Percentiles rank a stretch among this genome's conserved stretches.
Conservation (phyloP, 2,113 vertebrate genomes). For the Heterotis niloticus region DNA sequence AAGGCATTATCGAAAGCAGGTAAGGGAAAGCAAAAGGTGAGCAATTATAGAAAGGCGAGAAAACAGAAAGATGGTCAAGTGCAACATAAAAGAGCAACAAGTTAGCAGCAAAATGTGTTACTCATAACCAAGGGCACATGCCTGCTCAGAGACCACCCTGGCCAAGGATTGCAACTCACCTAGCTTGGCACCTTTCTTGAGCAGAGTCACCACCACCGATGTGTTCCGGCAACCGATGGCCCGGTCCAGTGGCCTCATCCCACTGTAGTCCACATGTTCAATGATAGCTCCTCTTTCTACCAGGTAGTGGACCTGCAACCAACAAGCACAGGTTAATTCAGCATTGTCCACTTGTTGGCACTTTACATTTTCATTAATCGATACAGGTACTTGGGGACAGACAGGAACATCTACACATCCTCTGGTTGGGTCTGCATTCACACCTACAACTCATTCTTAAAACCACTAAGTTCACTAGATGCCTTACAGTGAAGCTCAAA, state of each 20-base stretch:
- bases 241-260: constrained; percentile 81
- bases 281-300: constrained; percentile 87
- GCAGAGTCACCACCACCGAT: constrained; percentile 78
- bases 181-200: constrained; percentile 88
- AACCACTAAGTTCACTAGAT: too few species aligned
- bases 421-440: too few species aligned
- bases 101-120: not conserved
- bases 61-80: not conserved
- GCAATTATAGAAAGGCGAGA: constrained; percentile 28
- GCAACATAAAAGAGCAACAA: not conserved
- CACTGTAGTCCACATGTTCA: constrained; percentile 81
- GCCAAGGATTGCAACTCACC: constrained; percentile 57
- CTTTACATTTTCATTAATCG: too few species aligned
- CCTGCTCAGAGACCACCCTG: not conserved
- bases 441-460: too few species aligned
- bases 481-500: too few species aligned
- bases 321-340: not conserved
- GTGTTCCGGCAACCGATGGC: constrained; percentile 85
- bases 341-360: too few species aligned
- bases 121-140: too few species aligned
- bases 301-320: constrained; percentile 81
- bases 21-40: constrained; percentile 27
- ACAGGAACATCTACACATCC: not conserved
- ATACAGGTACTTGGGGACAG: not conserved
- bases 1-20: constrained; percentile 32